phyloP scores from a whole-genome alignment of 2,797 vertebrate species.

The Ctenopoma multispine region DNA sequence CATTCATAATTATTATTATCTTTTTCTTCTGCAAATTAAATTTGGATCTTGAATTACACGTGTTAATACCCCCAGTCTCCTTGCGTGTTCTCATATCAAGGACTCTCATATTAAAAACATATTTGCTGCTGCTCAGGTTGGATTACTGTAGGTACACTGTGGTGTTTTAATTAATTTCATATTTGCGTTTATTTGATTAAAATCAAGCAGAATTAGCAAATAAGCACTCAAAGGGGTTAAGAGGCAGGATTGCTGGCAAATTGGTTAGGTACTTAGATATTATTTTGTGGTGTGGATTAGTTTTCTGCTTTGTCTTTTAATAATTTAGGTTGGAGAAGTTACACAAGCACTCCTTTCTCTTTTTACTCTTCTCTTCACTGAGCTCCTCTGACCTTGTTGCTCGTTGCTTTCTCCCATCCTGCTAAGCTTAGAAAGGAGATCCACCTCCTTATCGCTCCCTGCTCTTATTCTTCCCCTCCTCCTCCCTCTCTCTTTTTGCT shows the following conservation, averaged over 20 bases:
- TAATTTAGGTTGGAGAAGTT: slow-evolving; percentile 45
- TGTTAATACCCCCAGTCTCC: neutral
- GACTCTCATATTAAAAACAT: neutral
- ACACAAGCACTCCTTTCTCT: slow-evolving; percentile 7
- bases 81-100: neutral
- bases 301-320: slow-evolving; percentile 25
- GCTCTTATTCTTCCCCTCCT: neutral
- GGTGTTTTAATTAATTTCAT: slow-evolving; percentile 5
- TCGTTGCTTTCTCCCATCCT: neutral
- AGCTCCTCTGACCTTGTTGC: slow-evolving; percentile 22
- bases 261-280: slow-evolving; percentile 1
- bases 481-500: slow-evolving; percentile 14
- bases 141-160: slow-evolving; percentile 1
- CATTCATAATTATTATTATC: slow-evolving; percentile 6
- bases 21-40: slow-evolving; percentile 29
- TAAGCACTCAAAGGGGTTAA: slow-evolving; percentile 25
- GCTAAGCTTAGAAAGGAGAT: neutral
- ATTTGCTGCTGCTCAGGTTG: slow-evolving; percentile 8
- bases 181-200: slow-evolving; percentile 43
- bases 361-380: slow-evolving; percentile 12
- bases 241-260: slow-evolving; percentile 15
- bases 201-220: slow-evolving; percentile 31
- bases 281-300: slow-evolving; percentile 23
- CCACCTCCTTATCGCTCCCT: neutral
- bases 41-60: slow-evolving; percentile 9